Evolutionary conservation across 2,888 invertebrate genomes (phyloP).

Genomic region (Abscondita cerata): DNA sequence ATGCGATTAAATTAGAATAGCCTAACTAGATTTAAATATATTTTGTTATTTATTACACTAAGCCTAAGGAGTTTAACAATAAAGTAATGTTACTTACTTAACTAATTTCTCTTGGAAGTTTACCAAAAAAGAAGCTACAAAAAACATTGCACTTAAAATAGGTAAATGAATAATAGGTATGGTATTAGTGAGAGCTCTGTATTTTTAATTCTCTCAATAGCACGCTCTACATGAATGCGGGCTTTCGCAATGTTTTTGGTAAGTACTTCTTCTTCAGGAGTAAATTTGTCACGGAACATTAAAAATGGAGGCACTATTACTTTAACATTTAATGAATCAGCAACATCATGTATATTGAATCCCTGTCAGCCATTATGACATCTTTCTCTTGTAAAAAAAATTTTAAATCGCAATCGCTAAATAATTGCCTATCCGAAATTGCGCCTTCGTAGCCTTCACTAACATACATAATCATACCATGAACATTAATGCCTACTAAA

Average conservation of each 20-base stretch:
- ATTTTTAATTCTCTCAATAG: neutral
- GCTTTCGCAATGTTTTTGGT: neutral
- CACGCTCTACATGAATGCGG: neutral
- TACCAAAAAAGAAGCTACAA: neutral
- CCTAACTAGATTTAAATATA: too few relatives aligned
- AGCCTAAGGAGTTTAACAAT: too few relatives aligned
- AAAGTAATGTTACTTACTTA: neutral
- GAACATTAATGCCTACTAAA: neutral
- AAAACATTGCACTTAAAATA: too few relatives aligned
- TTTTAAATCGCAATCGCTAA: neutral
- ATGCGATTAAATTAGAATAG: neutral
- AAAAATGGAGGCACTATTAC: neutral
- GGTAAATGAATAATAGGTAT: too few relatives aligned
- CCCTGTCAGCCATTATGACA: neutral
- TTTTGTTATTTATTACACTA: too few relatives aligned
- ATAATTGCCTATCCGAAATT: neutral
- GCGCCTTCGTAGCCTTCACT: conserved; percentile 8
- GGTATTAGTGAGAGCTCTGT: too few relatives aligned
- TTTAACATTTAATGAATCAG: neutral
- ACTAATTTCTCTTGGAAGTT: neutral
- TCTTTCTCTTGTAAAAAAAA: neutral
- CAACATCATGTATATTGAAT: neutral
- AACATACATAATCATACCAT: neutral
- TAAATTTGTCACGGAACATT: neutral
- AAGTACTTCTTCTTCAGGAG: neutral